Evolutionary conservation across 2,888 invertebrate genomes (phyloP), one percentile per base, ranked within the genome.

Genomic region (Pollenia angustigena): DNA sequence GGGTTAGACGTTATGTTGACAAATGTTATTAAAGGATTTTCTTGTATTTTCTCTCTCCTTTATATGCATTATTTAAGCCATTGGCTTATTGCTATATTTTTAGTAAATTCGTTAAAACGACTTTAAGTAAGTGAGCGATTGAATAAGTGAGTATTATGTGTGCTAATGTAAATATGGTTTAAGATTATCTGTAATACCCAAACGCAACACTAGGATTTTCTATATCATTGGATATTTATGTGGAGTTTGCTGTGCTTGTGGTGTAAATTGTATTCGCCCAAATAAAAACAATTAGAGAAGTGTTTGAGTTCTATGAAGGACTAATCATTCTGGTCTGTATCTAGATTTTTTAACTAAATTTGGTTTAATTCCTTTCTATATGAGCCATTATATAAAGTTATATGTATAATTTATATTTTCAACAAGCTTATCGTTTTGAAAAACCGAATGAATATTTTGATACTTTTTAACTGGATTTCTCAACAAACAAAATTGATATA

Each of bases 1-100:
- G 91, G 92, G 91, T 91, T 91, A 89, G 85, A 85, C 80, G 69
- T 81, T 75, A 71, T 89, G 89, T 88, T 89, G 89, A 90, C 90
- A 90, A 88, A 90, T 85, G 89, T 88, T 88, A 80, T 81, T 87
- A 81, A 81, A 84, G 81, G 87, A 87, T 87, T 84, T 81, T 78
- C 84, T 69, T 66, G 68, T 74, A 11, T 81, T 72, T 54, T 40
- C 0, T 32, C 0, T 32, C 52, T 23, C 56, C 44, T 78, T 66
- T 50, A 16, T 56, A 64, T 50, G n/a, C 44, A 58, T 66, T 72
- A 54, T 44, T 69, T 74, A 84, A 87, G 72, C 72, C 68, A 46
- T 68, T 68, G 78, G 84, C 78, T 83, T 72, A 78, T 79, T 82
- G 79, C 40, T n/a, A 52, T 0, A 72, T 76, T 50, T 56, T 32